Percentiles rank a stretch among this genome's conserved stretches.
These are phyloP conservation scores for Syngnathoides biaculeatus DNA, from an alignment of 2,113 vertebrate species.

Conservation along the genomic window DNA sequence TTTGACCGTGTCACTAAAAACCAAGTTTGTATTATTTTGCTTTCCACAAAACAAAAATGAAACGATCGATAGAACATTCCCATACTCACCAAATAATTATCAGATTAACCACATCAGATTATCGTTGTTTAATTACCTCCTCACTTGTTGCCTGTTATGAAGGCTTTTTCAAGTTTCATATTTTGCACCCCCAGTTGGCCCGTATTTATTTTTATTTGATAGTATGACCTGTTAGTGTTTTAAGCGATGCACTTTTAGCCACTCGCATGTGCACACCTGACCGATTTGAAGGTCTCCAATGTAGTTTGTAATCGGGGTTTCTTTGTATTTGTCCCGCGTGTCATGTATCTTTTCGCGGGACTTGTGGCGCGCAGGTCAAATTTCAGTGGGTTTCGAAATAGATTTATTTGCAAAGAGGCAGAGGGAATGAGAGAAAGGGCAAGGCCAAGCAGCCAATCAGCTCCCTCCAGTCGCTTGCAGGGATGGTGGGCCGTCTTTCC, in stretches of 20 bases:
- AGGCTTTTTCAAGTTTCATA: no score
- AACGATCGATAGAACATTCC: no score
- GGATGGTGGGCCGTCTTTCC: constrained; percentile 48
- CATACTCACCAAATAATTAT: no score
- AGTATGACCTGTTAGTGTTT: no score
- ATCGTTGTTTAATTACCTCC: no score
- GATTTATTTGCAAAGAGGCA: constrained; percentile 20
- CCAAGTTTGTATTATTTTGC: no score
- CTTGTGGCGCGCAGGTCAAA: constrained; percentile 55
- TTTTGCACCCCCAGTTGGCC: no score
- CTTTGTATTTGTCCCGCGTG: constrained; percentile 19
- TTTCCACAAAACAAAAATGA: no score
- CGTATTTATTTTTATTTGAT: neutral
- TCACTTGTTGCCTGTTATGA: no score
- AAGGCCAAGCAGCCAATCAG: constrained; percentile 54
- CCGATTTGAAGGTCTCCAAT: neutral
- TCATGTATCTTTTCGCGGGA: constrained; percentile 43
- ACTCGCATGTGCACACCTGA: neutral
- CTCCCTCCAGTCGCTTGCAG: constrained; percentile 45
- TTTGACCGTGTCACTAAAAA: no score
- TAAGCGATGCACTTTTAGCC: neutral
- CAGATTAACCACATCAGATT: no score
- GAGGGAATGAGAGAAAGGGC: constrained; percentile 7
- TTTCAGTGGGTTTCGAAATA: constrained; percentile 30
- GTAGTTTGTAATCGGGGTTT: constrained; percentile 1